phyloP scores from a whole-genome alignment of 2,888 invertebrate genomes.

The Caenorhabditis sp. region DNA sequence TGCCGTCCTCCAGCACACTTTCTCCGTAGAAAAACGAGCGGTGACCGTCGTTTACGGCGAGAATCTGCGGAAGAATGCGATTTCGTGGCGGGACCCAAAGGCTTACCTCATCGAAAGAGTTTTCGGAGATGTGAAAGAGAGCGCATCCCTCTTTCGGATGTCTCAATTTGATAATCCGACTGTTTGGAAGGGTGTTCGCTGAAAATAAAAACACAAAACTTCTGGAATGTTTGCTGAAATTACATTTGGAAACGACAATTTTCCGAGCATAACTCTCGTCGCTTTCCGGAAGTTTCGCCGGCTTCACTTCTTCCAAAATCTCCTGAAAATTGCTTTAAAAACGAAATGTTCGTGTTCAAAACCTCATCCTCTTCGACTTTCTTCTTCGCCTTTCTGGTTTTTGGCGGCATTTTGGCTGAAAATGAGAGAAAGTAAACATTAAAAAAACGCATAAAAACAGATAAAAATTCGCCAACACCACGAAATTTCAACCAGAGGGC shows the following conservation, averaged over 20 bases:
- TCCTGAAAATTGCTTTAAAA: background rate
- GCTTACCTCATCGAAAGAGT: slow-evolving; percentile 62
- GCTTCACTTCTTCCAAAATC: slow-evolving; percentile 33
- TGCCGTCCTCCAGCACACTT: slow-evolving; percentile 66
- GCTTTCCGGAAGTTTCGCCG: slow-evolving; percentile 36
- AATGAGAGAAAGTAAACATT: background rate
- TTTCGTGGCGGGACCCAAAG: background rate
- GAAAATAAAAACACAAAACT: background rate
- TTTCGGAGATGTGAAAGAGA: slow-evolving; percentile 52
- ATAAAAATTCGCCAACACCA: slow-evolving; percentile 11
- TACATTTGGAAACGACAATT: slow-evolving; percentile 56
- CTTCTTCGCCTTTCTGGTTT: slow-evolving; percentile 40
- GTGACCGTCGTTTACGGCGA: slow-evolving; percentile 62
- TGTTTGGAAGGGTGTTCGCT: slow-evolving; percentile 30
- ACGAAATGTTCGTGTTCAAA: background rate
- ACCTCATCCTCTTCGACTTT: slow-evolving; percentile 46
- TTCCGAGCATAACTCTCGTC: slow-evolving; percentile 44
- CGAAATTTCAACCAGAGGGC: background rate
- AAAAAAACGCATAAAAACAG: background rate
- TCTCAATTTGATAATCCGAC: slow-evolving; percentile 40
- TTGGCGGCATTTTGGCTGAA: slow-evolving; percentile 39
- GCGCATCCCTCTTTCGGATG: slow-evolving; percentile 51
- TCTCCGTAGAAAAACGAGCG: slow-evolving; percentile 72
- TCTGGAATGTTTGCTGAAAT: background rate
- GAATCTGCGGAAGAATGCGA: slow-evolving; percentile 40